Conservation (phyloP, 2,888 invertebrate genomes). For the Athalia circularis region DNA sequence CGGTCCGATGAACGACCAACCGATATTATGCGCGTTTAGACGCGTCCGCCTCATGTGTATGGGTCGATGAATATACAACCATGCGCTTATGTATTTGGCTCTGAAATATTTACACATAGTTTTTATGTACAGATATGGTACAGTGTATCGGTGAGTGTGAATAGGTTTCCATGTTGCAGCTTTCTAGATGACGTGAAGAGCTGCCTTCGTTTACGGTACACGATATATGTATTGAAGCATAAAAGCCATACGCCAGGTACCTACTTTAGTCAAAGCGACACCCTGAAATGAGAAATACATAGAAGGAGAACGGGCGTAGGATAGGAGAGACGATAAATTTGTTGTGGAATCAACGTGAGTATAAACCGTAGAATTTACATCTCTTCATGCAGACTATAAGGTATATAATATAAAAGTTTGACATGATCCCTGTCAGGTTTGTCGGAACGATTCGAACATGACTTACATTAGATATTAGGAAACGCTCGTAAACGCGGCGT, state of each 20-base stretch:
- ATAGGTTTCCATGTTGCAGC: conserved; percentile 2
- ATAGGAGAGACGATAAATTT: conserved; percentile 39
- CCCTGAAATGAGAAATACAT: neutral
- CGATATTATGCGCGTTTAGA: conserved; percentile 39
- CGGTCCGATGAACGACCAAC: conserved; percentile 15
- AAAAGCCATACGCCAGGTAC: conserved; percentile 43
- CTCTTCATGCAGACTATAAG: conserved; percentile 51
- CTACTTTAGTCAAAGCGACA: conserved; percentile 55
- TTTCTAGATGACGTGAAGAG: neutral
- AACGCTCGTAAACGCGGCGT: conserved; percentile 26
- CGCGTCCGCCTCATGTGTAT: conserved; percentile 10
- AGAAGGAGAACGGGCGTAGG: neutral
- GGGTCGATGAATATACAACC: conserved; percentile 47
- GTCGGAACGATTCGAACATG: conserved; percentile 25
- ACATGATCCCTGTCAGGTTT: conserved; percentile 42
- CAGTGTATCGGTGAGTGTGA: conserved; percentile 4
- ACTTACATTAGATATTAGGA: conserved; percentile 39
- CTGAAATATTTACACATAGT: conserved; percentile 8
- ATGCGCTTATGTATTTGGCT: conserved; percentile 15
- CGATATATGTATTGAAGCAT: conserved; percentile 36
- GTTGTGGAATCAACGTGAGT: conserved; percentile 53
- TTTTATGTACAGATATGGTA: conserved; percentile 17
- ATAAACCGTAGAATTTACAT: conserved; percentile 61
- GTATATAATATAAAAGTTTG: conserved; percentile 45
- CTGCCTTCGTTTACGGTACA: conserved; percentile 31